phyloP scores from a whole-genome alignment of 2,888 invertebrate genomes.

The Mesorhabditis sp. region DNA sequence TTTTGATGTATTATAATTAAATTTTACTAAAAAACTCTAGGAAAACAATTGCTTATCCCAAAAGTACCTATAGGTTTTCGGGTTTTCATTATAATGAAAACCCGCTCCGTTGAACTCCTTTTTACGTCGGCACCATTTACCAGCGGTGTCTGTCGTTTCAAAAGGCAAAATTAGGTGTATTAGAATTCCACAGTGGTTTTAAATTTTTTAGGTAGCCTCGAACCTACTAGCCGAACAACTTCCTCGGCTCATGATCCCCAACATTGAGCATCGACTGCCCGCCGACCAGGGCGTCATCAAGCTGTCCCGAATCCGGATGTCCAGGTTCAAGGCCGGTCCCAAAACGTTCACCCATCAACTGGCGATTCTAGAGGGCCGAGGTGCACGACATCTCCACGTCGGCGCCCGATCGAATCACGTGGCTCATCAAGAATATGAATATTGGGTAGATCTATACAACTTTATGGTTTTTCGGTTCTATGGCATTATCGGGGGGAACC shows the following conservation, averaged over 20 bases:
- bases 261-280: conserved; percentile 39
- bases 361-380: conserved; percentile 28
- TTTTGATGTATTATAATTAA: no score
- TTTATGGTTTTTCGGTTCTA: not conserved
- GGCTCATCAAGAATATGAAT: conserved; percentile 42
- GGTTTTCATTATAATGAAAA: no score
- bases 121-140: no score
- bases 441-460: conserved; percentile 25
- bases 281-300: conserved; percentile 41
- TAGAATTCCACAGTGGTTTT: no score
- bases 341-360: not conserved
- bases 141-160: no score
- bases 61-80: no score
- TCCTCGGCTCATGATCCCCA: conserved; percentile 40
- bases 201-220: conserved; percentile 27
- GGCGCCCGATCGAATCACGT: conserved; percentile 36
- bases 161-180: no score
- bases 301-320: conserved; percentile 32
- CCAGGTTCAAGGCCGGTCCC: conserved; percentile 18
- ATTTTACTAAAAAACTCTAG: no score
- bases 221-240: conserved; percentile 42
- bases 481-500: not conserved
- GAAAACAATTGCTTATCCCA: no score
- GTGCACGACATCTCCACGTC: conserved; percentile 35
- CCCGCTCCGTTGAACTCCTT: no score